Base-by-base conservation (phyloP, 1,140 invertebrate genomes). In the Thaumatotibia leucotreta region DNA sequence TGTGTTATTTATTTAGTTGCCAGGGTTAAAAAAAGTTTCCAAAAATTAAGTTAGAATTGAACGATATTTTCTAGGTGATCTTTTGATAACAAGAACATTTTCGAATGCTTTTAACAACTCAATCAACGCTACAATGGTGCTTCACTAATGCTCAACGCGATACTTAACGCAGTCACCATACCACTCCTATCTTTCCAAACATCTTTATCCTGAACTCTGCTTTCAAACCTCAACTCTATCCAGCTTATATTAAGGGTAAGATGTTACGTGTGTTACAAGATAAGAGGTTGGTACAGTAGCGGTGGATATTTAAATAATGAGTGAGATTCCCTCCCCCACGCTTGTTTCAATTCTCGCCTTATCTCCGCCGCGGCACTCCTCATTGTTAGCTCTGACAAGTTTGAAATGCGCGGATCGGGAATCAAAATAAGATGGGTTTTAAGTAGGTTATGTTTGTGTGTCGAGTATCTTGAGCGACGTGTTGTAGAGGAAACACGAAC, bases 261-360 rank as follows among this genome's bases (percentile, higher is more conserved):
- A 45, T 45, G n/a, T 17, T 14, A 45, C 1, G 39, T 45, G 14
- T 20, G 6, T 20, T 1, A 20, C n/a, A 20, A 45, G 14, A 45
- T 45, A 45, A 17, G 39, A 45, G 39, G 39, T 45, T 20, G n/a
- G n/a, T 14, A 45, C 8, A 17, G 17, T 45, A 45, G 6, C 14
- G n/a, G 39, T 20, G 77, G 81, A 86, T 86, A 84, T 88, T 87
- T 86, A 87, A 87, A 88, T 88, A 88, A 88, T 84, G 82, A 88
- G 79, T 72, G 68, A 73, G 64, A 63, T 63, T 29, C 61, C 39
- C 62, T 61, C 65, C 78, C 76, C 76, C 73, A 69, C 71, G 75
- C 71, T 74, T 73, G 75, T 79, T 77, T 73, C 78, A 81, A 77
- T 85, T 80, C 74, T 29, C 77, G 75, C 71, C 80, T 89, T 89